A percentile compares a stretch with the other conserved stretches of the same genome.
phyloP scores from a whole-genome alignment of 2,113 vertebrate species.

The Prinia subflava region DNA sequence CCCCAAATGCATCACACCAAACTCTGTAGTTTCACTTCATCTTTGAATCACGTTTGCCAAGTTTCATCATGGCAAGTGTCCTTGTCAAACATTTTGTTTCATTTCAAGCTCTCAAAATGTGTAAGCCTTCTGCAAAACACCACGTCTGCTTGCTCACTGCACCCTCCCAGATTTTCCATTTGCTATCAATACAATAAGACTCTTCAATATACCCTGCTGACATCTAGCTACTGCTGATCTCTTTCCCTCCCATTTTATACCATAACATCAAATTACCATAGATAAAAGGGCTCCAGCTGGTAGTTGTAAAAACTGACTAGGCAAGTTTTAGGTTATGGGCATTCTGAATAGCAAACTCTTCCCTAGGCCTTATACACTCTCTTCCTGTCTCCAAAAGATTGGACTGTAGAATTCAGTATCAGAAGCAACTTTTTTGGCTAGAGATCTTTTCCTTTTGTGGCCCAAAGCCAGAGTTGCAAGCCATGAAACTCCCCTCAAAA shows the following conservation, averaged over 20 bases:
- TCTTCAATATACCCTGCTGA: background rate
- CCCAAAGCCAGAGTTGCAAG: background rate
- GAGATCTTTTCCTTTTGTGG: background rate
- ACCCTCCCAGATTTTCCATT: background rate
- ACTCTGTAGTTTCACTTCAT: background rate
- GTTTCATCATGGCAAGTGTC: background rate
- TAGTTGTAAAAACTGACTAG: background rate
- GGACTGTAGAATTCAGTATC: background rate
- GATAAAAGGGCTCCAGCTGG: background rate
- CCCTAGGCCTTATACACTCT: background rate
- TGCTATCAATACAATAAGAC: background rate
- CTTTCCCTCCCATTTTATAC: background rate
- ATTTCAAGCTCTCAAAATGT: background rate
- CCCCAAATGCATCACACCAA: background rate
- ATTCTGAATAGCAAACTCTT: background rate
- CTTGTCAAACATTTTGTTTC: background rate
- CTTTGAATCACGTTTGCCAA: background rate
- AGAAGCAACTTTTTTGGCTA: background rate
- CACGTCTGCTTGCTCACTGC: background rate
- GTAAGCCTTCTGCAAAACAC: background rate
- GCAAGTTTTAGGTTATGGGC: background rate
- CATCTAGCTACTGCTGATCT: background rate
- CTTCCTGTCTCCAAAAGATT: background rate
- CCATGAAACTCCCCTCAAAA: background rate
- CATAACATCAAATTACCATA: background rate